Conservation (phyloP, 2,888 invertebrate genomes). For the Lordiphosa andalusiaca region DNA sequence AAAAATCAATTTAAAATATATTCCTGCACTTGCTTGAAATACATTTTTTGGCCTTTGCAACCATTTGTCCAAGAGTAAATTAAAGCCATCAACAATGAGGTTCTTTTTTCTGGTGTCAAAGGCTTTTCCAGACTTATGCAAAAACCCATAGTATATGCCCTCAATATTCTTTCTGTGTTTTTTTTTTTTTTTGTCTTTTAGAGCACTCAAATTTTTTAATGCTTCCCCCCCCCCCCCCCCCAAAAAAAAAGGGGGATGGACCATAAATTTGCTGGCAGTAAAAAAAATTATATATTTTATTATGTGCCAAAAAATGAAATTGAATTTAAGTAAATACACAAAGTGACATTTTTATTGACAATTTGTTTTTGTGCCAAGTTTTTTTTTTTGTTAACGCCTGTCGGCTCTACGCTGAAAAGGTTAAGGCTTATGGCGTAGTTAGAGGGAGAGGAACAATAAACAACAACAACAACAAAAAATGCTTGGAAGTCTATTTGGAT, state of each 20-base stretch:
- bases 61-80: too few species aligned
- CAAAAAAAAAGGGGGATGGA: conserved; percentile 11
- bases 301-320: conserved; percentile 50
- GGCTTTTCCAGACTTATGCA: too few species aligned
- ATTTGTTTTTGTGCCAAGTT: conserved; percentile 9
- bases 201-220: conserved; percentile 14
- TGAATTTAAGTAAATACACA: conserved; percentile 57
- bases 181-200: not conserved
- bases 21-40: too few species aligned
- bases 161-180: not conserved
- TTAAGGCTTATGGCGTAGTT: not conserved
- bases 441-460: too few species aligned
- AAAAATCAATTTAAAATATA: too few species aligned
- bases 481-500: not conserved
- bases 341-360: conserved; percentile 46
- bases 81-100: too few species aligned
- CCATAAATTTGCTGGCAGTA: conserved; percentile 23
- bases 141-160: too few species aligned
- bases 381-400: not conserved
- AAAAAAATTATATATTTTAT: conserved; percentile 32
- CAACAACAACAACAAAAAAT: not conserved
- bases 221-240: not conserved
- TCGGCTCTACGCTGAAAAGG: not conserved
- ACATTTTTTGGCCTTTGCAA: too few species aligned
- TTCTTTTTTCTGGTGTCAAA: too few species aligned